A percentile compares a stretch with the other conserved stretches of the same genome.
phyloP scores from a whole-genome alignment of 2,797 vertebrate species.

The Gadopsis marmoratus region DNA sequence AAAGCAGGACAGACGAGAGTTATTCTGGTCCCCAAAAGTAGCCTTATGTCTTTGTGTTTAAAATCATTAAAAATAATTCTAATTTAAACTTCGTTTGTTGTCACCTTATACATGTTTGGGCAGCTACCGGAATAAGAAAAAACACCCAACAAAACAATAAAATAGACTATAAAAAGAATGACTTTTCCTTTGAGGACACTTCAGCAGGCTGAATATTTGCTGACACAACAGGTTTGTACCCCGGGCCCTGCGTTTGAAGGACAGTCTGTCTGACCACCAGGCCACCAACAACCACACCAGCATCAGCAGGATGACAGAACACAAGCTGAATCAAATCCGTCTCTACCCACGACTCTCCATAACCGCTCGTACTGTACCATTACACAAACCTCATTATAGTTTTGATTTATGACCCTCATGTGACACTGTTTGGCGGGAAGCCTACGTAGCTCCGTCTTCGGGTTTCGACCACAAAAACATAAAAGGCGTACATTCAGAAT shows the following conservation, averaged over 20 bases:
- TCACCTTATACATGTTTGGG: not conserved
- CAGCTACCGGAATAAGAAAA: not conserved
- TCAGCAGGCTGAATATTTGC: conserved; percentile 40
- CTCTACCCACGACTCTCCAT: conserved; percentile 46
- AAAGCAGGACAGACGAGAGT: conserved; percentile 17
- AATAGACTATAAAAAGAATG: not conserved
- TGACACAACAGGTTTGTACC: conserved; percentile 52
- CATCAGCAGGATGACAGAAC: conserved; percentile 65
- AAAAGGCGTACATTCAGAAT: conserved; percentile 62
- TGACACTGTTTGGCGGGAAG: conserved; percentile 74
- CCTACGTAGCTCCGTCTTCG: conserved; percentile 52
- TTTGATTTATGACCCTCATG: conserved; percentile 78
- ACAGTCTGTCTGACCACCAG: conserved; percentile 67
- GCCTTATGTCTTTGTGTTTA: not conserved
- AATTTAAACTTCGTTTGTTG: not conserved
- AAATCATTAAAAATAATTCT: not conserved
- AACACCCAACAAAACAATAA: not conserved
- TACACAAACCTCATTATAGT: conserved; percentile 78
- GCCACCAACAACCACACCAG: conserved; percentile 69
- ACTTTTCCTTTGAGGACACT: conserved; percentile 40
- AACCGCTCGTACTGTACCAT: conserved; percentile 60
- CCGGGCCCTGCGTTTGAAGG: conserved; percentile 48
- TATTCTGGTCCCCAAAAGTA: conserved; percentile 22
- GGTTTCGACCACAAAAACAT: conserved; percentile 62
- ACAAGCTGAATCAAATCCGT: conserved; percentile 47